phyloP scores from a whole-genome alignment of 2,113 vertebrate species.

The Tinamus guttatus region DNA sequence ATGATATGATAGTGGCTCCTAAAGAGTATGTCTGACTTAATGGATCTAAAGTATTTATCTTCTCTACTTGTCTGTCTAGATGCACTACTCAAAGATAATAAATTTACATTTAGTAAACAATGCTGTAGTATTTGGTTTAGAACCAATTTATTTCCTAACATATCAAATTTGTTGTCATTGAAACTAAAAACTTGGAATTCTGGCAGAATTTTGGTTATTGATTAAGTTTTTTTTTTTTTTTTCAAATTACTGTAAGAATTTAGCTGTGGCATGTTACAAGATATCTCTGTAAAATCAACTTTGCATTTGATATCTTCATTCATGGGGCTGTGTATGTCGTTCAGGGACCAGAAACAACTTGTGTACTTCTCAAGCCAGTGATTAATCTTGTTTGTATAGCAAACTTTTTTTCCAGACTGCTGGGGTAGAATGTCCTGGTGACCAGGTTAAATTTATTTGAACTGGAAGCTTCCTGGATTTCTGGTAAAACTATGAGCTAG shows the following conservation, averaged over 20 bases:
- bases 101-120: background rate
- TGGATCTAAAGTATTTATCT: background rate
- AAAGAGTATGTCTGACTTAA: background rate
- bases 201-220: background rate
- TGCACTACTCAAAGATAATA: rapidly evolving
- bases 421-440: background rate
- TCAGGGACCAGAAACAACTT: background rate
- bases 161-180: background rate
- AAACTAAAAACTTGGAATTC: background rate
- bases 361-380: background rate
- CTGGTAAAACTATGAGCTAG: background rate
- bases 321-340: rapidly evolving
- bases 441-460: background rate
- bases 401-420: background rate
- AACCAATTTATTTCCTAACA: background rate
- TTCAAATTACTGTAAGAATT: background rate
- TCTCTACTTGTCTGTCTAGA: background rate
- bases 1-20: rapidly evolving
- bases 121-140: background rate
- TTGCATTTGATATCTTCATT: background rate
- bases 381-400: background rate
- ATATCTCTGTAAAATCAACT: background rate
- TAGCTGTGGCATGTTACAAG: background rate
- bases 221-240: background rate
- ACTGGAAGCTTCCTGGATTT: background rate